phyloP scores from a whole-genome alignment of 2,113 vertebrate genomes.

The Oncorhynchus kisutch region DNA sequence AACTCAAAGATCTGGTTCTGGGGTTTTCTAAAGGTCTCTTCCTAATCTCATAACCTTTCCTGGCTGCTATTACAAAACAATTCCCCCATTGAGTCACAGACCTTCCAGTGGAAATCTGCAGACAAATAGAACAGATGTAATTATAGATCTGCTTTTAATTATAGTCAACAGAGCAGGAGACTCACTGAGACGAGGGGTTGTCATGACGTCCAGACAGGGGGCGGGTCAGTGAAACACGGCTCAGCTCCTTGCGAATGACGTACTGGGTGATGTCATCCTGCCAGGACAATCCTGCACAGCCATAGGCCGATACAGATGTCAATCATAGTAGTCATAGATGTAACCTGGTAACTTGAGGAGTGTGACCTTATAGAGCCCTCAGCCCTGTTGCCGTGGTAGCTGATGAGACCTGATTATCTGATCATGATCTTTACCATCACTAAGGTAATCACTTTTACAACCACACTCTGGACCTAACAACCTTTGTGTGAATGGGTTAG shows the following conservation, averaged over 20 bases:
- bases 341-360: neutral
- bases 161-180: no score
- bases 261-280: slow-evolving; percentile 88
- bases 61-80: no score
- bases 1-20: no score
- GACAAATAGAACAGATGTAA: no score
- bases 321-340: neutral
- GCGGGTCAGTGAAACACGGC: slow-evolving; percentile 77
- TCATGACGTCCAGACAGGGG: slow-evolving; percentile 47
- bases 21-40: no score
- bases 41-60: no score
- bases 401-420: neutral
- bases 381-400: neutral
- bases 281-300: slow-evolving; percentile 86
- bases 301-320: neutral
- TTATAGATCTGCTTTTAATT: no score
- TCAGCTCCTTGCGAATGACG: slow-evolving; percentile 86
- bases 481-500: neutral
- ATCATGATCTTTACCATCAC: neutral
- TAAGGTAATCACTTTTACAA: neutral
- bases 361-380: neutral
- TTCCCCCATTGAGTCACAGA: no score
- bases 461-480: neutral
- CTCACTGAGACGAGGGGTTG: slow-evolving; percentile 75
- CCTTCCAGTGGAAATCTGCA: no score